Conservation (phyloP, 1,140 invertebrate genomes). For the Teleopsis dalmanni region DNA sequence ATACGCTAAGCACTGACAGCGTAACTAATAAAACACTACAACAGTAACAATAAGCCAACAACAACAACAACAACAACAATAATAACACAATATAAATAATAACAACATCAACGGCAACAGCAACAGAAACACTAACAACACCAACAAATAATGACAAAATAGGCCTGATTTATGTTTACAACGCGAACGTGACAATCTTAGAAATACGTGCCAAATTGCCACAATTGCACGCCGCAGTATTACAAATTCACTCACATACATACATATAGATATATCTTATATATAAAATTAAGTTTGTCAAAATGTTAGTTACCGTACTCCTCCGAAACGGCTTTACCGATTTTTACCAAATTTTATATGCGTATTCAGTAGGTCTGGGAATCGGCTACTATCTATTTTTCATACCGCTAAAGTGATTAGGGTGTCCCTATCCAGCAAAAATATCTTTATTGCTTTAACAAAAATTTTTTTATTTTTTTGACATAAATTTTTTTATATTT, state of each 20-base stretch:
- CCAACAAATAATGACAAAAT: slow-evolving; percentile 18
- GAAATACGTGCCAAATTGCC: slow-evolving; percentile 15
- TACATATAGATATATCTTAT: not conserved
- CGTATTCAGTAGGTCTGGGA: not conserved
- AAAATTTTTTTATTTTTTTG: too few relatives aligned
- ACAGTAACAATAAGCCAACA: not conserved
- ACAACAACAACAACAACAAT: not conserved
- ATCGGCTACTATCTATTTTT: not conserved
- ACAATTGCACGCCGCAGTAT: slow-evolving; percentile 6
- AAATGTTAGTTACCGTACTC: too few relatives aligned
- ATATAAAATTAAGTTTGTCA: too few relatives aligned
- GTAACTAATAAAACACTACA: not conserved
- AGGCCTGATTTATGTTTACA: slow-evolving; percentile 19
- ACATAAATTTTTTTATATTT: too few relatives aligned
- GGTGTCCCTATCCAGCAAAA: too few relatives aligned
- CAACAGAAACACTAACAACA: slow-evolving; percentile 8
- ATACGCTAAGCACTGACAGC: too few relatives aligned
- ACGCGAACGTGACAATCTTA: slow-evolving; percentile 18
- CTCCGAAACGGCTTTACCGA: not conserved
- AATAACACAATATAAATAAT: not conserved
- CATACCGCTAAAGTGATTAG: too few relatives aligned
- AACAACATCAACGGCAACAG: slow-evolving; percentile 2
- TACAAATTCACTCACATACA: not conserved
- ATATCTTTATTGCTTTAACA: too few relatives aligned
- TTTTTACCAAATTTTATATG: not conserved